A percentile compares a stretch with the other conserved stretches of the same genome.
phyloP scores from a whole-genome alignment of 2,113 vertebrate species.

The Scomber colias region DNA sequence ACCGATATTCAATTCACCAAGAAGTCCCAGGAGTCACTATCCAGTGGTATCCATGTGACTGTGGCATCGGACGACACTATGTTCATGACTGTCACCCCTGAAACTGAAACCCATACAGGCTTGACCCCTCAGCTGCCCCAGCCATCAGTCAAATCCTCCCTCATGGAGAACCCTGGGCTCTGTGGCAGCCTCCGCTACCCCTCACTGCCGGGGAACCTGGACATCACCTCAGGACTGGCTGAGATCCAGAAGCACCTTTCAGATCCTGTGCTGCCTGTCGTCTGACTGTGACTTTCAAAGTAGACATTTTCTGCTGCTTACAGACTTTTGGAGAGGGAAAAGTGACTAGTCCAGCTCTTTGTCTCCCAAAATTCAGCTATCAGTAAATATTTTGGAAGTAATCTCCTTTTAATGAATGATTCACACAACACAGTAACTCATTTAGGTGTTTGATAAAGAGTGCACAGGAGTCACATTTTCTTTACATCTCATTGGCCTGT shows the following conservation, averaged over 20 bases:
- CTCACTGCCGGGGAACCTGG: conserved; percentile 91
- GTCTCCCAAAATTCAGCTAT: conserved; percentile 5
- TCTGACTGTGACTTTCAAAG: conserved; percentile 71
- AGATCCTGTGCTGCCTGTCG: conserved; percentile 88
- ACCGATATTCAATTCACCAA: conserved; percentile 75
- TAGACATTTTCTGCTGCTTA: neutral
- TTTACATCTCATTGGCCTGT: neutral
- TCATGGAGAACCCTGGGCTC: conserved; percentile 74
- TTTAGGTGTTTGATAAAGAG: too few species aligned
- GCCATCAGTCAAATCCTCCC: conserved; percentile 54
- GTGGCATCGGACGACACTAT: conserved; percentile 79
- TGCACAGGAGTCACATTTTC: neutral
- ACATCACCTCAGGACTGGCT: conserved; percentile 78
- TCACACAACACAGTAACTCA: too few species aligned
- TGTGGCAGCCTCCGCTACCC: conserved; percentile 83
- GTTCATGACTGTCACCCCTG: conserved; percentile 59
- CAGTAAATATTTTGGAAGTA: conserved; percentile 9
- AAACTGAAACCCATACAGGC: conserved; percentile 78
- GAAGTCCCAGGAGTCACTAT: conserved; percentile 85
- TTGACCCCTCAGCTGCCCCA: conserved; percentile 43
- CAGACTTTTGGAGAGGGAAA: conserved; percentile 10
- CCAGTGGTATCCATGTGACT: conserved; percentile 79
- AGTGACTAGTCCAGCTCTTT: neutral
- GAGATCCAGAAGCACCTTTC: conserved; percentile 92
- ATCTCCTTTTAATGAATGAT: too few species aligned